Percentiles rank a stretch among this genome's conserved stretches.
These are phyloP conservation scores for Drosophila anceps DNA, from an alignment of 2,888 invertebrate genomes.

Conservation along the genomic window DNA sequence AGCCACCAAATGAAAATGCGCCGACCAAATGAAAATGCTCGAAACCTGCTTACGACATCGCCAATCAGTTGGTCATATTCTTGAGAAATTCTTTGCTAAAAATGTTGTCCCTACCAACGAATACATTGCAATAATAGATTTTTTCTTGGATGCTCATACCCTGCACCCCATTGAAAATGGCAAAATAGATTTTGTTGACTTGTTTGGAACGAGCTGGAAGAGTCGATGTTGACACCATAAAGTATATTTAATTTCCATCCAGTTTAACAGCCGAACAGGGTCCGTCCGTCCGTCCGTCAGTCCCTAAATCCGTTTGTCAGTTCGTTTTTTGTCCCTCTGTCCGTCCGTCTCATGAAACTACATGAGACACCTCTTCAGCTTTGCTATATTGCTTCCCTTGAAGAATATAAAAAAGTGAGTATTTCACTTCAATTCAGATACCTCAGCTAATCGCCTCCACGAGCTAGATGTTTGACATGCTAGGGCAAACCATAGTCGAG, in stretches of 20 bases:
- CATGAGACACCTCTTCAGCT: too few relatives aligned
- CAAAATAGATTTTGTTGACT: background rate
- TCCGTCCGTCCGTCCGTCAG: too few relatives aligned
- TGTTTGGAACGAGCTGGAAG: background rate
- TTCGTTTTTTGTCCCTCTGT: too few relatives aligned
- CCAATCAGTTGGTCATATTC: slow-evolving; percentile 6
- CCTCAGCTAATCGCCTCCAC: too few relatives aligned
- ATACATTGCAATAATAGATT: background rate
- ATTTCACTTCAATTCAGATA: too few relatives aligned
- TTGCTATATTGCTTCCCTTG: too few relatives aligned
- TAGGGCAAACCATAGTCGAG: too few relatives aligned
- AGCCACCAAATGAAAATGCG: too few relatives aligned
- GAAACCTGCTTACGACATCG: slow-evolving; percentile 1
- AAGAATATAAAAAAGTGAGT: too few relatives aligned
- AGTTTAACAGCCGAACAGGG: background rate
- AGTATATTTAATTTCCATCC: background rate
- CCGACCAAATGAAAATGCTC: background rate
- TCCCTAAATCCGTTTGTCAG: background rate
- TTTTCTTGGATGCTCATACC: background rate
- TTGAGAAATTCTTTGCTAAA: background rate
- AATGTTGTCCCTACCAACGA: background rate
- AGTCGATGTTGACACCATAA: background rate
- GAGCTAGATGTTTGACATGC: too few relatives aligned
- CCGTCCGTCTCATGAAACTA: too few relatives aligned
- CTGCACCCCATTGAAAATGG: background rate